These are phyloP conservation scores for Calidris pugnax DNA, from an alignment of 2,113 vertebrate genomes.

Conservation along the genomic window DNA sequence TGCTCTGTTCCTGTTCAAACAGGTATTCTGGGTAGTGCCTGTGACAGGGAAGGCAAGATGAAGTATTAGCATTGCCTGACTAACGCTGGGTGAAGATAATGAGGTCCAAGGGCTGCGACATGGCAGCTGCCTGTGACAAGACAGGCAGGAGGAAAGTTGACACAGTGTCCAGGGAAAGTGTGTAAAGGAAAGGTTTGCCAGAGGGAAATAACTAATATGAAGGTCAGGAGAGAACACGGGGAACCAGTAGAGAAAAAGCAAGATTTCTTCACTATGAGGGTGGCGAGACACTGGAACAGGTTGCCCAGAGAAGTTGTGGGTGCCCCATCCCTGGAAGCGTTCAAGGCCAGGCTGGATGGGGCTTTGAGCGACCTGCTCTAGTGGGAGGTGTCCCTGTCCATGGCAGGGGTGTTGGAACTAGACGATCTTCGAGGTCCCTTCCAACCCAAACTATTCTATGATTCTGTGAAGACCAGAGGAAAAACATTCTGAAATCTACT, in stretches of 20 bases:
- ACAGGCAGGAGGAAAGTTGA: background rate
- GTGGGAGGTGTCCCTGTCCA: background rate
- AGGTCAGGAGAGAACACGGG: background rate
- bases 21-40: background rate
- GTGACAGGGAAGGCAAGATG: background rate
- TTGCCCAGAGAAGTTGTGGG: background rate
- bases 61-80: background rate
- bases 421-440: background rate
- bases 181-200: background rate
- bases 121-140: background rate
- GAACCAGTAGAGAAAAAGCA: background rate
- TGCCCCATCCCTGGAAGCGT: background rate
- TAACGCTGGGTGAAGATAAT: fast-evolving
- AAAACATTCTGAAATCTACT: background rate
- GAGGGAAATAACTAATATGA: background rate
- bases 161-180: background rate
- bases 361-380: background rate
- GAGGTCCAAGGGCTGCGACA: background rate
- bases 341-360: background rate
- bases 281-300: background rate
- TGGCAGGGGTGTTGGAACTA: background rate
- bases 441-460: background rate
- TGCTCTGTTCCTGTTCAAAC: background rate
- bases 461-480: background rate
- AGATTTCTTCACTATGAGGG: background rate